Percentiles rank a stretch among this genome's conserved stretches.
phyloP scores from a whole-genome alignment of 2,113 vertebrate genomes.

The Gasterosteus nipponicus region DNA sequence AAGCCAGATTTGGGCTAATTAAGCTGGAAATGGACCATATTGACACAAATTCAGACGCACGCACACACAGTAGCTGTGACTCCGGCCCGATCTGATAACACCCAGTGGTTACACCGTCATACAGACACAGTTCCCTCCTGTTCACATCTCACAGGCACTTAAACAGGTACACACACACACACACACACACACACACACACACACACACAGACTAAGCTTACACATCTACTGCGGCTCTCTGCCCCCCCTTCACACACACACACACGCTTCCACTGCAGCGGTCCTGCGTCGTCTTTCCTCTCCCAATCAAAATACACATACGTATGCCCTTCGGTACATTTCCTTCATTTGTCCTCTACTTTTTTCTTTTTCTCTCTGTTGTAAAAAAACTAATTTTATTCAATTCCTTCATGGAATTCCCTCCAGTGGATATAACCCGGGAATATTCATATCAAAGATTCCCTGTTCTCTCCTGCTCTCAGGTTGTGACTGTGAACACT shows the following conservation, averaged over 20 bases:
- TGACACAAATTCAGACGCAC: slow-evolving; percentile 15
- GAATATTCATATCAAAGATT: slow-evolving; percentile 56
- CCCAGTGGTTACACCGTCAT: slow-evolving; percentile 33
- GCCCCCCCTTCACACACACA: slow-evolving; percentile 6
- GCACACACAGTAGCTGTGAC: background rate
- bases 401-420: slow-evolving; percentile 33
- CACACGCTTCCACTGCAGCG: slow-evolving; percentile 38
- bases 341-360: slow-evolving; percentile 41
- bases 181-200: slow-evolving; percentile 20
- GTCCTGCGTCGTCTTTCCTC: background rate
- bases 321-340: slow-evolving; percentile 28
- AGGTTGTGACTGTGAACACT: slow-evolving; percentile 16
- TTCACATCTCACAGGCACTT: slow-evolving; percentile 41
- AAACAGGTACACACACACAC: slow-evolving; percentile 41
- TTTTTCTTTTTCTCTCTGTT: background rate
- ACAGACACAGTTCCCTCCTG: slow-evolving; percentile 21
- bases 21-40: slow-evolving; percentile 54
- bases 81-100: slow-evolving; percentile 38
- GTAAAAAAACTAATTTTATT: slow-evolving; percentile 43
- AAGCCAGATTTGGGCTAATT: slow-evolving; percentile 82
- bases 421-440: slow-evolving; percentile 21
- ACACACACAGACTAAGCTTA: slow-evolving; percentile 9
- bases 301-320: slow-evolving; percentile 19
- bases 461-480: slow-evolving; percentile 6
- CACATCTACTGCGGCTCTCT: slow-evolving; percentile 32